Evolutionary conservation across 1,140 invertebrate species (phyloP).

Genomic region (Sarcophaga bullata): DNA sequence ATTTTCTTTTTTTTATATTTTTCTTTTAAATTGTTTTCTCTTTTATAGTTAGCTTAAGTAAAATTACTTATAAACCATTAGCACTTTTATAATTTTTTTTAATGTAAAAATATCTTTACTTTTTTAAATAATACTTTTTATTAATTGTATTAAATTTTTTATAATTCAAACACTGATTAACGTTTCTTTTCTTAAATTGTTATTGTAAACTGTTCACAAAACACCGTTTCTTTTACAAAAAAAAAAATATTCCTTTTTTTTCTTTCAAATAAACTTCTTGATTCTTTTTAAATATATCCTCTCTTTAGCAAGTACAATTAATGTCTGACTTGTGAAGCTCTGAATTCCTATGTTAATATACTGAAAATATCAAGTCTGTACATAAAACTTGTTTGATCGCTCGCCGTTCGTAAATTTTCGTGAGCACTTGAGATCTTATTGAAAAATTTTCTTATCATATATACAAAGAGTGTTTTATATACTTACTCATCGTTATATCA

Average conservation of each 20-base stretch:
- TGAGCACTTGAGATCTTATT: neutral
- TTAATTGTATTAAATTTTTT: neutral
- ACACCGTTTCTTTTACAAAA: constrained; percentile 19
- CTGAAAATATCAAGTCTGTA: constrained; percentile 25
- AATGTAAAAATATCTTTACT: neutral
- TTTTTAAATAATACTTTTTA: neutral
- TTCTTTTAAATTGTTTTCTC: constrained; percentile 22
- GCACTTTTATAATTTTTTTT: constrained; percentile 25
- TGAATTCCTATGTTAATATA: constrained; percentile 28
- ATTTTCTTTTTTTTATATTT: constrained; percentile 33
- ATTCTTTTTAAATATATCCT: constrained; percentile 20
- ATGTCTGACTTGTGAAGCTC: constrained; percentile 34
- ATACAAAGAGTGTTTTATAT: too few relatives aligned
- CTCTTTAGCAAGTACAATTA: constrained; percentile 19
- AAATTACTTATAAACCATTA: constrained; percentile 8
- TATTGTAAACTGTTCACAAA: neutral
- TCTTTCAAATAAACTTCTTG: neutral
- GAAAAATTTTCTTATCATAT: too few relatives aligned
- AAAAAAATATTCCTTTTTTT: constrained; percentile 11
- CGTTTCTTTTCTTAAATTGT: neutral
- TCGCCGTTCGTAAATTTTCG: neutral
- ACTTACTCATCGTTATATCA: too few relatives aligned
- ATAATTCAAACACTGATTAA: neutral
- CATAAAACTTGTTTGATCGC: neutral
- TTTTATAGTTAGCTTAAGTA: constrained; percentile 10